Percentiles rank a stretch among this genome's conserved stretches.
phyloP scores from a whole-genome alignment of 2,797 vertebrate species.

The Tinamus major region DNA sequence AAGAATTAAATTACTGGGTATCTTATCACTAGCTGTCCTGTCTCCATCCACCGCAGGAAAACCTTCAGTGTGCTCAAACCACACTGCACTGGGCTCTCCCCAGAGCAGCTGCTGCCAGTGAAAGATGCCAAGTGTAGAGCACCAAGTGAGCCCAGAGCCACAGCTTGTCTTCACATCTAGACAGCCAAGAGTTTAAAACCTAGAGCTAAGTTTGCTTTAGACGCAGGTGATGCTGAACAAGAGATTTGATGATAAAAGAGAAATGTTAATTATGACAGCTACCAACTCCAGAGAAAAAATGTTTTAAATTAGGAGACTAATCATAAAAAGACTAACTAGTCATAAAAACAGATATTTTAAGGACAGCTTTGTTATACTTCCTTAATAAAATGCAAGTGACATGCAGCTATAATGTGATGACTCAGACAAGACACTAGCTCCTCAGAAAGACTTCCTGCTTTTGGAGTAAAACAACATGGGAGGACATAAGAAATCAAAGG shows the following conservation, averaged over 20 bases:
- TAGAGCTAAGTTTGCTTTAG: background rate
- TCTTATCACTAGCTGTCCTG: background rate
- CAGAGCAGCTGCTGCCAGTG: background rate
- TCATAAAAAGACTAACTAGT: constrained; percentile 37
- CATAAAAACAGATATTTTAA: constrained; percentile 64
- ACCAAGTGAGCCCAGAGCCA: background rate
- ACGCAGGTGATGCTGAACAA: constrained; percentile 25
- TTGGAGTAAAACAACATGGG: background rate
- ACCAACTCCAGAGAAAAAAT: constrained; percentile 26
- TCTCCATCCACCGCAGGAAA: background rate
- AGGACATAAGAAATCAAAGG: background rate
- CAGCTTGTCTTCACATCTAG: background rate
- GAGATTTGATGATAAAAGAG: constrained; percentile 15
- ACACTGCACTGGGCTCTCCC: background rate
- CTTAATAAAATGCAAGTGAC: constrained; percentile 53
- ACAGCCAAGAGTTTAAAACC: background rate
- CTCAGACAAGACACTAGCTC: constrained; percentile 12
- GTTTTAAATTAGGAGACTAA: constrained; percentile 49
- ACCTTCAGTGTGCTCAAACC: background rate
- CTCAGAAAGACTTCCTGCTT: background rate
- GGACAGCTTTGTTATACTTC: constrained; percentile 48
- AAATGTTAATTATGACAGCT: constrained; percentile 4
- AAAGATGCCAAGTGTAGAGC: background rate
- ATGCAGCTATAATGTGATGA: constrained; percentile 23
- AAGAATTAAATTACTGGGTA: background rate